Evolutionary conservation across 2,797 vertebrate species (phyloP), one percentile per base, ranked within the genome.

Genomic region (Ceryle rudis): DNA sequence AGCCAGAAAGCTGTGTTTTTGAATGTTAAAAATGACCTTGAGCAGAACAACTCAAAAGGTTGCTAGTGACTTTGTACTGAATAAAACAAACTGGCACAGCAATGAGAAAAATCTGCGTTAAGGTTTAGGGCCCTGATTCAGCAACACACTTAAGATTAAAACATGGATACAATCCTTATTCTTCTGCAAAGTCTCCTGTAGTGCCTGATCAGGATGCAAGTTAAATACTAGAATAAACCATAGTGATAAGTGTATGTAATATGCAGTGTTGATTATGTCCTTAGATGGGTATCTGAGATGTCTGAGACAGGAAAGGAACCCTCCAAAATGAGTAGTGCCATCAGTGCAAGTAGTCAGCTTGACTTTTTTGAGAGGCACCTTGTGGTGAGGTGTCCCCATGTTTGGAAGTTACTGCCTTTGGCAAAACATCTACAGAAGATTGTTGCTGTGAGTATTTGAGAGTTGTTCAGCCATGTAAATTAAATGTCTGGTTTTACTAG

Each of bases 1-100:
- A 95, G 94, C 83, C 93, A 95, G 81, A 94, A 96, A 95, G 81
- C 94, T 95, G 60, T 94, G 95, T 81, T 85, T 92, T 55, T 94
- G 96, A 94, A 95, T 96, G 90, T 89, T 96, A 93, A 96, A 90
- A 95, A 90, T 97, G 90, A 95, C 96, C 96, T 93, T 95, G 91
- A 95, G 57, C 85, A 73, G 88, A 93, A 91, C 70, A 86, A 82
- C 88, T 96, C 83, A 88, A 46, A 46, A 93, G 88, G 77, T 90
- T 81, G 70, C 64, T 95, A 64, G 71, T 95, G 86, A 71, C 94
- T 94, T 93, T 87, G 90, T 89, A 82, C 83, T 95, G 95, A 93
- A 96, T 92, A 93, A 95, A 92, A 94, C 86, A 90, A 95, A 96
- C 90, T 94, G 88, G 90, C 74, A 70, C 86, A 94, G 93, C 91